phyloP scores from a whole-genome alignment of 1,140 invertebrate species.

The Diabrotica undecimpunctata region DNA sequence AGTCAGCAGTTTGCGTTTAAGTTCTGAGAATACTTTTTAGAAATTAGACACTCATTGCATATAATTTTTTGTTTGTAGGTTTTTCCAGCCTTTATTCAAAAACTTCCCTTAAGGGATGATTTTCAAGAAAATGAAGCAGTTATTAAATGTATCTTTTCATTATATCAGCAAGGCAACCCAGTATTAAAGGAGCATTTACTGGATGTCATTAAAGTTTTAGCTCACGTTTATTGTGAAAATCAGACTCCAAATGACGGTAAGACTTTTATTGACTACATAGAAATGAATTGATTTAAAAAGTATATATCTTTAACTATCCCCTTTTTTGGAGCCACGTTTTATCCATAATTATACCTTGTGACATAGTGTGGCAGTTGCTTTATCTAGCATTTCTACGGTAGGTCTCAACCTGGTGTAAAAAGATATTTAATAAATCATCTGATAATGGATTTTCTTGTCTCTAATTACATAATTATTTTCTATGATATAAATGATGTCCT shows the following conservation, averaged over 20 bases:
- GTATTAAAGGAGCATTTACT: slow-evolving; percentile 52
- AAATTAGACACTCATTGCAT: too few species aligned
- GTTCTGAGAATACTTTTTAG: too few species aligned
- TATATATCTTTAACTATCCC: background rate
- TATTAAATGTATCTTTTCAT: slow-evolving; percentile 59
- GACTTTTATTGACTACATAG: slow-evolving; percentile 6
- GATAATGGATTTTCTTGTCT: too few species aligned
- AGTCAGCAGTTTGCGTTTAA: too few species aligned
- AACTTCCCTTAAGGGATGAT: slow-evolving; percentile 72
- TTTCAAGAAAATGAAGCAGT: slow-evolving; percentile 70
- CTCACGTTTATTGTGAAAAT: slow-evolving; percentile 53
- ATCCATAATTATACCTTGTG: slow-evolving; percentile 5
- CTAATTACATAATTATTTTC: too few species aligned
- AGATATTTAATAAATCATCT: too few species aligned
- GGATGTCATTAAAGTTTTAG: slow-evolving; percentile 53
- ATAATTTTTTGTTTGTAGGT: slow-evolving; percentile 48
- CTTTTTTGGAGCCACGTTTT: slow-evolving; percentile 16
- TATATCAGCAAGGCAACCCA: slow-evolving; percentile 59
- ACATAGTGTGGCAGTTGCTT: slow-evolving; percentile 18
- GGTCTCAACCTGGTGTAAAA: slow-evolving; percentile 20
- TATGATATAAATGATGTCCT: too few species aligned
- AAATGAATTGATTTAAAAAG: background rate
- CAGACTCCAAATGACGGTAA: slow-evolving; percentile 50
- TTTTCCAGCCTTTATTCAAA: slow-evolving; percentile 66
- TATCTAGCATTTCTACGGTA: background rate